Conservation (phyloP, 1,140 invertebrate genomes). For the Drosophila nasuta region DNA sequence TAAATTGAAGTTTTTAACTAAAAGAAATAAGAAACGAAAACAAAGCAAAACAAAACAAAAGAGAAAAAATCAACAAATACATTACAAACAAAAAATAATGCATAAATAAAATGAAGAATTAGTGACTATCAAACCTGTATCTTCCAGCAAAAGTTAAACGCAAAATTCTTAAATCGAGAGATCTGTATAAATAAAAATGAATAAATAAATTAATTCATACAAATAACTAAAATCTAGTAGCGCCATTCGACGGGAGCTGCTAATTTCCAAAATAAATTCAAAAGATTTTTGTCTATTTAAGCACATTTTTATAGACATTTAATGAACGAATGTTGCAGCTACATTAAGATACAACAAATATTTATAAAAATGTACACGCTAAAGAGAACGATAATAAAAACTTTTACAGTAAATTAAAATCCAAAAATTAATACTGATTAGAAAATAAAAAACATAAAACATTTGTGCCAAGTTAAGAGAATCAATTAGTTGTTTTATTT, state of each 20-base stretch:
- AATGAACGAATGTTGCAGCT: conserved; percentile 49
- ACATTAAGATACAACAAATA: conserved; percentile 45
- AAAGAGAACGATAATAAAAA: conserved; percentile 79
- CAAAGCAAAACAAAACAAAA: conserved; percentile 13
- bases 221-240: conserved; percentile 47
- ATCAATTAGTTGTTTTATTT: conserved; percentile 18
- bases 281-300: conserved; percentile 82
- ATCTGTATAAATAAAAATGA: conserved; percentile 66
- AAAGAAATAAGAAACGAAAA: conserved; percentile 31
- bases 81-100: conserved; percentile 46
- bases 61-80: conserved; percentile 13
- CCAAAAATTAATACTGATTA: conserved; percentile 43
- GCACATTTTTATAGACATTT: conserved; percentile 82
- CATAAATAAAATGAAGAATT: conserved; percentile 80
- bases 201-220: conserved; percentile 49
- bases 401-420: conserved; percentile 72
- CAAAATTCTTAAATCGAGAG: conserved; percentile 66
- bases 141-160: conserved; percentile 84
- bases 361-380: conserved; percentile 82
- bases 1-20: conserved; percentile 63
- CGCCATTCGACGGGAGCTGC: conserved; percentile 32
- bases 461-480: conserved; percentile 43
- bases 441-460: conserved; percentile 28
- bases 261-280: conserved; percentile 59
- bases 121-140: conserved; percentile 85